Base-by-base conservation (phyloP, 2,113 vertebrate genomes). In the Cromileptes altivelis region DNA sequence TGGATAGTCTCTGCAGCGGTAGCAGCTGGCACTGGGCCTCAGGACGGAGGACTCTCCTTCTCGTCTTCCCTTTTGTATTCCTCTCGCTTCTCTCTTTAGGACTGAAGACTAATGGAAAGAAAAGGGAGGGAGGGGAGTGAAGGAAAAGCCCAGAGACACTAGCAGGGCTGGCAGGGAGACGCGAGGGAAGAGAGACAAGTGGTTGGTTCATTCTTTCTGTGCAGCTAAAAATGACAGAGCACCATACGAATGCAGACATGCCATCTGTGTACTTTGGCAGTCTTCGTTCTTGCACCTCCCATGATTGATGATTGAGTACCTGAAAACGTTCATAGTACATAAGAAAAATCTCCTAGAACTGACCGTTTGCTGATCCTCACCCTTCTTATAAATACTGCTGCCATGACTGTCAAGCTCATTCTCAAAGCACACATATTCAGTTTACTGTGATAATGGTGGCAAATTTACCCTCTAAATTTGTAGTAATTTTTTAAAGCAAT, bases 1-100 rank as follows among this genome's bases (percentile, higher is more conserved):
- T 86, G 81, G 88, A 91, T 90, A 4, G 84, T 81, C 88, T 87
- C 84, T 90, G 91, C 90, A 87, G 88, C 91, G 86, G 81, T 18
- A 87, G 80, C 86, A 89, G 73, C 81, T 93, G 91, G 92, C 90
- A 76, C 85, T 19, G 75, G 80, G 88, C 85, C 91, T 84, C 73
- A 42, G 78, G 84, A 84, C 52, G 25, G n/a, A 86, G 85, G 80
- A 80, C 82, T 84, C 58, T 75, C 80, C 72, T 85, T 80, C 78
- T 80, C 69, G 18, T 77, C 74, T 58, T 84, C 72, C 75, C 80
- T 82, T 92, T 86, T 88, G 81, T 90, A 92, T 93, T 86, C 86
- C 78, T 87, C 88, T 91, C 79, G 63, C 64, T 85, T 89, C 86
- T 82, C 72, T 82, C 65, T 70, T 37, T 40, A 80, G 64, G 67